Evolutionary conservation across 2,113 vertebrate species (phyloP).

Genomic region (Malurus elegans): DNA sequence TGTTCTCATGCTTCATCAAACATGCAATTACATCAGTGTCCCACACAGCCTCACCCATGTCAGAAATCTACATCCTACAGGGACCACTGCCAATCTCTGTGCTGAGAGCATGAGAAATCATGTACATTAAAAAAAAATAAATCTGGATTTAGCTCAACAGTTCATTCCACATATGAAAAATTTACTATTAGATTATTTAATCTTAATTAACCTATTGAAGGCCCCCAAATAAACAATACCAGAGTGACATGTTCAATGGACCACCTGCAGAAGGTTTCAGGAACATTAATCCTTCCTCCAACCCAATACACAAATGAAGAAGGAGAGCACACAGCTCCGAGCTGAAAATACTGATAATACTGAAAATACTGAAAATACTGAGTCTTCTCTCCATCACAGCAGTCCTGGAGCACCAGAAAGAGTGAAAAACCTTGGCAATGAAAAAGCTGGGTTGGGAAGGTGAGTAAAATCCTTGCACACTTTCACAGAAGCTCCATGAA

Average conservation of each 20-base stretch:
- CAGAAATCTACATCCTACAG: background rate
- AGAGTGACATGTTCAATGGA: background rate
- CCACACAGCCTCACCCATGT: background rate
- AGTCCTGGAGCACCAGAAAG: background rate
- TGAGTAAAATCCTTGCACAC: background rate
- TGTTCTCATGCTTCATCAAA: constrained; percentile 12
- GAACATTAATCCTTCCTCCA: background rate
- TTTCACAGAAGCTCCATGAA: background rate
- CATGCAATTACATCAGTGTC: background rate
- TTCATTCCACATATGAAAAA: background rate
- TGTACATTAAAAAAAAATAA: background rate
- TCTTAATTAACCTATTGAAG: background rate
- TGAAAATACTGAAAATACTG: background rate
- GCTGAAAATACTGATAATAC: background rate
- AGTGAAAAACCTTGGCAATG: background rate
- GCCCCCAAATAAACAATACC: background rate
- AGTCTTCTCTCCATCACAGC: background rate
- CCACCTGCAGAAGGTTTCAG: background rate
- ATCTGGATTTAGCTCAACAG: background rate
- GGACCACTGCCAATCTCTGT: background rate
- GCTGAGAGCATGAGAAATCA: background rate
- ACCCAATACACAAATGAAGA: background rate
- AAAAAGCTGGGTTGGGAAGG: background rate
- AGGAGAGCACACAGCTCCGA: background rate
- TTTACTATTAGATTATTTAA: background rate